Base-by-base conservation (phyloP, 2,113 vertebrate genomes). In the Ceratotherium simum region DNA sequence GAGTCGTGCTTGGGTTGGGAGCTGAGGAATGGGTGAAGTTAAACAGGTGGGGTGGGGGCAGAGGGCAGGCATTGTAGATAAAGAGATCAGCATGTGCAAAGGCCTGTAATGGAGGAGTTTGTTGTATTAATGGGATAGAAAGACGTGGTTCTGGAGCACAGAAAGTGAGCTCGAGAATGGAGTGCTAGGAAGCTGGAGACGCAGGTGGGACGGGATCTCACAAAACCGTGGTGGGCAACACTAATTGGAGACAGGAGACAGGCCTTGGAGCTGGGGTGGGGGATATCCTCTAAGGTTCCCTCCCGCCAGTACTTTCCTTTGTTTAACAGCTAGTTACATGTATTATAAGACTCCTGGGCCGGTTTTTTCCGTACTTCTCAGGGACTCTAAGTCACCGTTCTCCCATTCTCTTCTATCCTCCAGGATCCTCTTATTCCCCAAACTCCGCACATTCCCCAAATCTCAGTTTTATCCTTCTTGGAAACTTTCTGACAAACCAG, bases 11-110 rank as follows among this genome's bases (percentile, higher is more conserved):
- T 20, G 39, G n/a, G 29, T 80, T 75, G 27, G 86, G 56, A 79
- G n/a, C 29, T n/a, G 29, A 76, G 62, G n/a, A 23, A 16, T 1
- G 0, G 31, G 21, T 5, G 4, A 10, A 5, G 3, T 21, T 42
- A 70, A 51, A 42, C 42, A 27, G 21, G 14, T 27, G 5, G 8
- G 18, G 17, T 36, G 12, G 14, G 21, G 73, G 39, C 18, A 20
- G 54, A 65, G 1, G n/a, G 3, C 36, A 33, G 20, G 36, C 2
- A 27, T 14, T 65, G 23, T 17, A 20, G 70, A 85, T 2, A 7
- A 48, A 70, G 54, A 70, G 54, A 42, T 18, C n/a, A 65, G 17
- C 79, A 21, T 8, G 1, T 11, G 31, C 58, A 36, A 6, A 58
- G 12, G 1, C 42, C 64, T n/a, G 18, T 21, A 17, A 13, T 29